A percentile compares a stretch with the other conserved stretches of the same genome.
Evolutionary conservation across 2,113 vertebrate species (phyloP).

Genomic region (Lophochroa leadbeateri): DNA sequence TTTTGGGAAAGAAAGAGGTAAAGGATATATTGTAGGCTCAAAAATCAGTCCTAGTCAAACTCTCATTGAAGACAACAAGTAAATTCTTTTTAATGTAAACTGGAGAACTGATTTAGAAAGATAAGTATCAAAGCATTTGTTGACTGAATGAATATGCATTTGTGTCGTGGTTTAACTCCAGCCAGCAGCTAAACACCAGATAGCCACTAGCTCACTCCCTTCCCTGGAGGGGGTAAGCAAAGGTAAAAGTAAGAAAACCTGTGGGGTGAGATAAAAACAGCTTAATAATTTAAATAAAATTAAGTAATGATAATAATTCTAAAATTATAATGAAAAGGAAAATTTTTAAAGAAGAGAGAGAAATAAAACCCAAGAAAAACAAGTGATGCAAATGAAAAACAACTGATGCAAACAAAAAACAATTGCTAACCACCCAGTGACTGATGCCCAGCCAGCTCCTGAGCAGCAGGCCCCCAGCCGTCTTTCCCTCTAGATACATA

Average conservation of each 20-base stretch:
- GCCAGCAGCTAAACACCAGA: background rate
- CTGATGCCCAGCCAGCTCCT: rapidly evolving
- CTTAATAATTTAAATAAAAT: background rate
- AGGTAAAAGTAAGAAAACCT: background rate
- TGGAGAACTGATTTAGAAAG: background rate
- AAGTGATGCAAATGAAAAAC: background rate
- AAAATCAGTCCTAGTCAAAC: background rate
- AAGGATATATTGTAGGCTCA: background rate
- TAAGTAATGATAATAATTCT: rapidly evolving
- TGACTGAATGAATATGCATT: background rate
- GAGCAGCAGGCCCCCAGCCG: background rate
- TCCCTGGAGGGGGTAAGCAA: background rate
- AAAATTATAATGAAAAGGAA: background rate
- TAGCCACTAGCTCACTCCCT: background rate
- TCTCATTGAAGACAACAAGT: background rate
- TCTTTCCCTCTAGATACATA: background rate
- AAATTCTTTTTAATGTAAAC: background rate
- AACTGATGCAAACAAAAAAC: background rate
- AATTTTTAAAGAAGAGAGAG: background rate
- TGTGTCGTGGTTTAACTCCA: background rate
- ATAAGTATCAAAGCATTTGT: background rate
- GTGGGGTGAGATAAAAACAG: background rate
- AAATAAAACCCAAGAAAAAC: background rate
- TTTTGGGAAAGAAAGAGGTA: background rate
- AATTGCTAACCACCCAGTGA: background rate